Conservation (phyloP, 2,888 invertebrate genomes). For the Orthosia incerta region DNA sequence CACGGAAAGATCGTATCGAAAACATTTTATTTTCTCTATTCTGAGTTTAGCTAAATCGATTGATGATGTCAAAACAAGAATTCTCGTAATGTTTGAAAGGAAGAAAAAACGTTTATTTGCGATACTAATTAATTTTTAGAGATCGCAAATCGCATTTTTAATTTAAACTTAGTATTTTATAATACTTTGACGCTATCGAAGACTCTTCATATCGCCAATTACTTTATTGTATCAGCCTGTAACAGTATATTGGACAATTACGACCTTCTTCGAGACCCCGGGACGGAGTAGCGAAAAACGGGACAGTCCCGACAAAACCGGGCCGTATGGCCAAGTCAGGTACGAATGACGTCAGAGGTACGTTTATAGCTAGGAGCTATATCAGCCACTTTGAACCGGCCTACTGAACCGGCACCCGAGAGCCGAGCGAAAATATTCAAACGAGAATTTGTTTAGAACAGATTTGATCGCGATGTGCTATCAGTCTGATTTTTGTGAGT, state of each 20-base stretch:
- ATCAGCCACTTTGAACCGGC: constrained; percentile 77
- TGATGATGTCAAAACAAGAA: too few relatives aligned
- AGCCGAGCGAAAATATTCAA: constrained; percentile 71
- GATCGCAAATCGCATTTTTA: too few relatives aligned
- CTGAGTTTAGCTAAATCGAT: too few relatives aligned
- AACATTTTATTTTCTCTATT: too few relatives aligned
- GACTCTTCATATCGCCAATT: too few relatives aligned
- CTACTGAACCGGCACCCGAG: constrained; percentile 75
- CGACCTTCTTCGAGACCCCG: background rate
- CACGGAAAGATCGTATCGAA: background rate
- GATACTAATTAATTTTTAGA: too few relatives aligned
- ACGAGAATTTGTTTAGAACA: constrained; percentile 59
- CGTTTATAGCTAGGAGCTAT: constrained; percentile 71
- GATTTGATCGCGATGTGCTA: constrained; percentile 60
- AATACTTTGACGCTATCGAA: too few relatives aligned
- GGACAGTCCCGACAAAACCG: background rate
- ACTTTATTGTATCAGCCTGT: background rate
- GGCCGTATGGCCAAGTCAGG: constrained; percentile 19
- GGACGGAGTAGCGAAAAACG: background rate
- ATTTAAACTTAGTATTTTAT: too few relatives aligned
- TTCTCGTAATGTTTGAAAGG: too few relatives aligned
- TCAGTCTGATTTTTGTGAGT: constrained; percentile 33
- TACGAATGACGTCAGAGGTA: constrained; percentile 69
- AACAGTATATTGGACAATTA: background rate
- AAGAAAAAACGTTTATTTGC: too few relatives aligned